Evolutionary conservation across 1,140 invertebrate genomes (phyloP).

Genomic region (Ceratoteleas bidentatus): DNA sequence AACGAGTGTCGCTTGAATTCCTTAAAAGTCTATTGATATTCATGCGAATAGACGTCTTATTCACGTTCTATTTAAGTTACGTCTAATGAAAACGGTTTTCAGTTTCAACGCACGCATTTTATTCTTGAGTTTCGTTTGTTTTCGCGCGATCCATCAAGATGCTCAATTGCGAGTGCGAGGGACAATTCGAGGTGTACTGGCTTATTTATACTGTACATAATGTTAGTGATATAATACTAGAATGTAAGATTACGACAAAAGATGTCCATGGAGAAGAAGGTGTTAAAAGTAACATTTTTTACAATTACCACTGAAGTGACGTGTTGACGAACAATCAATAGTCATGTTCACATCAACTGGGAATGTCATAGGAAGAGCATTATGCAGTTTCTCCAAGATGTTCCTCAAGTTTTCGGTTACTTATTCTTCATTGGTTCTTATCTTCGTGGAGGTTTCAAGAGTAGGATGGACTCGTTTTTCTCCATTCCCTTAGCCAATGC

Average conservation of each 20-base stretch:
- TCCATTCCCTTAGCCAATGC: too few species aligned
- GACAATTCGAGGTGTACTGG: constrained; percentile 56
- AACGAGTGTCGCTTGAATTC: constrained; percentile 33
- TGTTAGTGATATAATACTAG: constrained; percentile 32
- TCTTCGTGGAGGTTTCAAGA: too few species aligned
- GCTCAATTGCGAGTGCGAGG: constrained; percentile 64
- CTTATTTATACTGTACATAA: constrained; percentile 70
- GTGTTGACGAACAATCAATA: too few species aligned
- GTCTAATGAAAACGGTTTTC: constrained; percentile 19
- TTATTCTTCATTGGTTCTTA: too few species aligned
- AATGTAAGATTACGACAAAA: constrained; percentile 49
- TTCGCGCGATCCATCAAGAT: constrained; percentile 42
- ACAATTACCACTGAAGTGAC: too few species aligned
- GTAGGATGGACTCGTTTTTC: too few species aligned
- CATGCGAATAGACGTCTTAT: constrained; percentile 44
- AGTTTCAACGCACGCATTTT: constrained; percentile 35
- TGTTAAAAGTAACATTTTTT: too few species aligned
- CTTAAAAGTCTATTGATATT: constrained; percentile 44
- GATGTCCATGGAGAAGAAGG: constrained; percentile 20
- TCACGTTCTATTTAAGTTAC: constrained; percentile 44
- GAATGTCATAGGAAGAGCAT: too few species aligned
- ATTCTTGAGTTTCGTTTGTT: constrained; percentile 24
- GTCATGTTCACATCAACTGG: too few species aligned
- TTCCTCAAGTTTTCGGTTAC: too few species aligned
- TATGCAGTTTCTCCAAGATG: too few species aligned